phyloP scores from a whole-genome alignment of 2,113 vertebrate genomes.

The Laticauda laticaudata region DNA sequence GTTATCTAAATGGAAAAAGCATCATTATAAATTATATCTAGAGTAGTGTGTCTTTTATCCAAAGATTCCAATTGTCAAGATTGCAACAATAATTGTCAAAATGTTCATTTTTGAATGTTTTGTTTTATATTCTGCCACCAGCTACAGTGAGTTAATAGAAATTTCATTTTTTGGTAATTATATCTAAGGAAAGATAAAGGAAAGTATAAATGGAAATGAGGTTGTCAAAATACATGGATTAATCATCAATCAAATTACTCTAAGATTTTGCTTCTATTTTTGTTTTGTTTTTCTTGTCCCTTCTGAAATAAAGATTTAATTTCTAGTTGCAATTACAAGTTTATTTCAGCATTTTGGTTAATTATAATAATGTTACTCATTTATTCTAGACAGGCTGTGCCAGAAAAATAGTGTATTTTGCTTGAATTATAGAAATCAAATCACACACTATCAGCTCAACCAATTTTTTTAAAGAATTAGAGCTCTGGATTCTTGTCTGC shows the following conservation, averaged over 20 bases:
- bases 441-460: constrained; percentile 50
- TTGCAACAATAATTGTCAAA: neutral
- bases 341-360: constrained; percentile 38
- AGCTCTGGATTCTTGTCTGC: constrained; percentile 28
- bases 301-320: constrained; percentile 22
- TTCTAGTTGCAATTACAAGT: neutral
- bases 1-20: constrained; percentile 22
- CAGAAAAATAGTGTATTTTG: constrained; percentile 21
- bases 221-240: constrained; percentile 2
- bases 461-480: constrained; percentile 39
- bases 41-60: neutral
- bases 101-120: constrained; percentile 42
- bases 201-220: constrained; percentile 22
- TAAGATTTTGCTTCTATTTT: neutral
- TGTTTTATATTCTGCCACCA: neutral
- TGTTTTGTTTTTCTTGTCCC: neutral
- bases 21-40: constrained; percentile 17
- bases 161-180: constrained; percentile 37
- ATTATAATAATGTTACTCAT: constrained; percentile 45
- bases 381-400: constrained; percentile 40
- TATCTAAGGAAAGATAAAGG: constrained; percentile 23
- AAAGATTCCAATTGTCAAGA: constrained; percentile 1
- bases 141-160: constrained; percentile 26
- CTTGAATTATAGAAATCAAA: constrained; percentile 57
- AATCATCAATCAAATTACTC: constrained; percentile 14